These are phyloP conservation scores for Lanistes nyassanus DNA, from an alignment of 1,140 invertebrate species.

Conservation along the genomic window DNA sequence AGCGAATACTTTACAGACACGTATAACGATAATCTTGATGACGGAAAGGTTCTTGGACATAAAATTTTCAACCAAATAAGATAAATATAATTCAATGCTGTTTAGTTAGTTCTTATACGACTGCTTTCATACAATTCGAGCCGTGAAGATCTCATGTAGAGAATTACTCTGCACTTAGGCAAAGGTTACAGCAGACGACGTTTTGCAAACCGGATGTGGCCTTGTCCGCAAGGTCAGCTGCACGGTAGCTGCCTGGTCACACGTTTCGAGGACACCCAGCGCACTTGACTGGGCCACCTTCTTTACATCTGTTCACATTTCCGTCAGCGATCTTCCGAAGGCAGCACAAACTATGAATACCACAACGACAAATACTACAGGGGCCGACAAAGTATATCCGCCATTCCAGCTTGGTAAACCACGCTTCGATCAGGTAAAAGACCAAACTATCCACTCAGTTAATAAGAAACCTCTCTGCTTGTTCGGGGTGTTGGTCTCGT, in stretches of 20 bases:
- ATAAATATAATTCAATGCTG: no score
- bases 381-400: constrained; percentile 47
- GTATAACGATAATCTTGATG: no score
- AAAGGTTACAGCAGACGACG: background rate
- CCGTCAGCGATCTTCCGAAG: no score
- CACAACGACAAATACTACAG: background rate
- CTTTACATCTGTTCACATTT: background rate
- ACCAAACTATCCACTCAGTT: no score
- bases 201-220: background rate
- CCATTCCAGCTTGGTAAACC: constrained; percentile 61
- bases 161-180: no score
- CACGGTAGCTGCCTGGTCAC: background rate
- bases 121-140: no score
- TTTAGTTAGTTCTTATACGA: no score
- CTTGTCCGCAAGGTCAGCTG: background rate
- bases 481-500: background rate
- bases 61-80: no score
- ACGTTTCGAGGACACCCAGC: background rate
- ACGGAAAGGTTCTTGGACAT: no score
- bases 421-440: constrained; percentile 61
- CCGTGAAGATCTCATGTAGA: no score
- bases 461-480: background rate
- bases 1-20: no score
- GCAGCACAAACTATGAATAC: background rate
- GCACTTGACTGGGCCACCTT: background rate